Base-by-base conservation (phyloP, 2,888 invertebrate genomes). In the Fragum fragum region DNA sequence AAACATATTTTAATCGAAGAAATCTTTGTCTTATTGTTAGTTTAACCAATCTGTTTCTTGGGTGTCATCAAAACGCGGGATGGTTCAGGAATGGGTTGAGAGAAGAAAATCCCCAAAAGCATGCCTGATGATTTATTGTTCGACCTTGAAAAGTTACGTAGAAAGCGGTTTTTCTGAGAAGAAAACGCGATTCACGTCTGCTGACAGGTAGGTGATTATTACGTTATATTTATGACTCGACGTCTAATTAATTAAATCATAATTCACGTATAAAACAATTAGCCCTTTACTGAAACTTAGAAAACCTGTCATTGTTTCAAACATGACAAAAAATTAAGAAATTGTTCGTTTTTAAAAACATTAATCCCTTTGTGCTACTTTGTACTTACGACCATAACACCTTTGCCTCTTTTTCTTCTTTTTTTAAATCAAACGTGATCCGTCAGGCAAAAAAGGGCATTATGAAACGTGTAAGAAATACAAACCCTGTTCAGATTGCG, bases 221-320 rank as follows among this genome's bases (percentile, higher is more conserved):
- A 57, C 21, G 57, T n/a, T 26, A 57, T 21, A 26, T 57, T 57
- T 57, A 57, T 14, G 26, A 57, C 26, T 3, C 23, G 21, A 18
- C 9, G 9, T 57, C 26, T 57, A 23, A 57, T 57, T 57, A 57
- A 57, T 57, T 21, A 57, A 57, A 57, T 57, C 57, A 57, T 26
- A 26, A 57, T 57, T 26, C 26, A 57, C 57, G 57, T 57, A 57
- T 57, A 57, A 57, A 57, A 57, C 57, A 57, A 57, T 47, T 47
- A 47, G 47, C 47, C 47, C 47, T 47, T 47, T 47, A 47, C 47
- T 47, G 47, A 47, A 47, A 47, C 14, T 47, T 47, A 47, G 16
- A 47, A 9, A 36, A 9, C 32, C 32, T 36, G 47, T 47, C 47
- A 47, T 47, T 47, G 47, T 47, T 47, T 47, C n/a, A 47, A 47